A percentile compares a stretch with the other conserved stretches of the same genome.
phyloP scores from a whole-genome alignment of 2,888 invertebrate species.

The Zeuzera pyrina region DNA sequence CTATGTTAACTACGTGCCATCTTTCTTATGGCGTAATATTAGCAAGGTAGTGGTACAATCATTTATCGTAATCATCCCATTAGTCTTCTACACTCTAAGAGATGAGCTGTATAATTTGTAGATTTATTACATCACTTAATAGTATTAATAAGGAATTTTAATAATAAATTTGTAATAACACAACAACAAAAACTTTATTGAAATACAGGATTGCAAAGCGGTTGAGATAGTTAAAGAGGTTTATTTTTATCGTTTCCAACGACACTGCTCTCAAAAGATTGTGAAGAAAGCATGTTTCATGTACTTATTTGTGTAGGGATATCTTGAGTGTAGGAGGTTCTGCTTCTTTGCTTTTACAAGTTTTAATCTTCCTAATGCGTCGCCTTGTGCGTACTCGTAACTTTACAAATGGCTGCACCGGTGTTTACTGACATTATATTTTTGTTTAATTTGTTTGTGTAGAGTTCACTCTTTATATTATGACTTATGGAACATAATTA shows the following conservation, averaged over 20 bases:
- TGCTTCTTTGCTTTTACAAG: constrained; percentile 57
- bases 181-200: background rate
- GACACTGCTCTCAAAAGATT: no score
- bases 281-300: background rate
- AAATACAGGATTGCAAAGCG: background rate
- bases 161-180: no score
- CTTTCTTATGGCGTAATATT: no score
- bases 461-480: constrained; percentile 11
- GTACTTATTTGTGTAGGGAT: constrained; percentile 7
- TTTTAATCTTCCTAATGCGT: constrained; percentile 70
- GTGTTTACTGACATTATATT: constrained; percentile 30
- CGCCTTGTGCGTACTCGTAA: constrained; percentile 44
- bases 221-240: background rate
- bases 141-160: no score
- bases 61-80: no score
- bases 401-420: constrained; percentile 42
- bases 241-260: no score
- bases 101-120: no score
- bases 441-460: constrained; percentile 31
- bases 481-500: no score
- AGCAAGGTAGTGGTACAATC: no score
- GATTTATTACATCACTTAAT: no score
- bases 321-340: constrained; percentile 20
- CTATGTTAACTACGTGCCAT: no score
- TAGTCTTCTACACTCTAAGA: no score